Base-by-base conservation (phyloP, 2,797 vertebrate genomes). In the Allobates femoralis region DNA sequence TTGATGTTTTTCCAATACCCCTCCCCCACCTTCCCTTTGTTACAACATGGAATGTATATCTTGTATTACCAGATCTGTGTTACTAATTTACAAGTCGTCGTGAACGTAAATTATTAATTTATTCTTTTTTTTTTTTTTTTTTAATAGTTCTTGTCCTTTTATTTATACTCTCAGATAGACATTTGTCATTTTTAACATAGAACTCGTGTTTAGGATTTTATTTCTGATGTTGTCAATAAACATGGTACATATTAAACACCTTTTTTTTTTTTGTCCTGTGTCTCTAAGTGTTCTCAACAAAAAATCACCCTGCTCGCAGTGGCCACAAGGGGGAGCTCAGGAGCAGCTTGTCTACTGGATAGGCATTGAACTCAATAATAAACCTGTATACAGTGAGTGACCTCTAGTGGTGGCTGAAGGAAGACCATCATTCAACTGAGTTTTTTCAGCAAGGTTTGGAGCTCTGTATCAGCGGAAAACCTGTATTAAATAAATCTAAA, bases 71-170 rank as follows among this genome's bases (percentile, higher is more conserved):
- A 89, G 92, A 92, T 83, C 30, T 75, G 78, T 80, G 64, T 83
- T 66, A 73, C 64, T 83, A 83, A 83, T 83, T 94, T 96, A 93
- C 93, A 93, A 94, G 93, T 94, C 90, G 90, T 92, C 94, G 93
- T 96, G 93, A 94, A 95, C 94, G 96, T 98, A 98, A 99, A 96
- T 98, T 98, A 98, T 97, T 98, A 97, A 98, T 98, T 98, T 99
- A 98, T 99, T 97, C 93, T 92, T 94, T 90, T 93, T 95, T 92
- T 91, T 93, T 95, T 64, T 50, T 74, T 46, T 91, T 88, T 89
- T 92, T 32, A 23, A 90, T 93, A 92, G 91, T 91, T 89, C 14
- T 58, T 34, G 62, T 67, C 79, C 46, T 16, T 81, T 89, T 95
- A 95, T 94, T 94, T 94, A 94, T 94, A 92, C 93, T 93, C 4